phyloP scores from a whole-genome alignment of 35 echinoderm and acorn worm genomes.

The Apostichopus japonicus region DNA sequence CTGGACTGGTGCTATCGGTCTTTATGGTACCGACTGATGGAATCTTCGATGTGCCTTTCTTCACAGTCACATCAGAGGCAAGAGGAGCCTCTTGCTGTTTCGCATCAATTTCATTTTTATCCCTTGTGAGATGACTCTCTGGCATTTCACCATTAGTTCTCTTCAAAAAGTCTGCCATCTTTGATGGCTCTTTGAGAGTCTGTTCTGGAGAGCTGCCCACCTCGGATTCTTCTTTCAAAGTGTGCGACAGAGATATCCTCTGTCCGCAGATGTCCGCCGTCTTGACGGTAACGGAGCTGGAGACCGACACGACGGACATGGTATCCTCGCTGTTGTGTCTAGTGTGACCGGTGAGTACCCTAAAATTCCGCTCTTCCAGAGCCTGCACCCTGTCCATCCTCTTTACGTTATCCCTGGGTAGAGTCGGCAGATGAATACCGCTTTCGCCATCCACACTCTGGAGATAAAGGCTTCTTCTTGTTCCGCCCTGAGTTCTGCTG shows the following conservation, averaged over 20 bases:
- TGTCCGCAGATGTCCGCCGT: constrained; percentile 30
- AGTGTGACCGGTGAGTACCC: background rate
- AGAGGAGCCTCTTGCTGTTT: background rate
- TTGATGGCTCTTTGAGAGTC: background rate
- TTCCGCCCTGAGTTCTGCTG: background rate
- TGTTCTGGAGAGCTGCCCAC: constrained; percentile 8
- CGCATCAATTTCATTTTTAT: background rate
- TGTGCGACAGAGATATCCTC: constrained; percentile 53
- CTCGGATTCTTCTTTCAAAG: constrained; percentile 32
- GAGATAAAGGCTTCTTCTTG: constrained; percentile 11
- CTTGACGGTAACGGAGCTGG: constrained; percentile 22
- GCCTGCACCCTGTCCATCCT: constrained; percentile 7
- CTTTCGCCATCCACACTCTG: constrained; percentile 38
- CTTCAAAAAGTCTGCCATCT: background rate
- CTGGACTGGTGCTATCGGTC: too few species aligned
- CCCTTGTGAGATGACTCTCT: background rate
- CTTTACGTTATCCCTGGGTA: background rate
- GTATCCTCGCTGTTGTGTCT: constrained; percentile 48
- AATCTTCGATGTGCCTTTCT: background rate
- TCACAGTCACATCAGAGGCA: background rate
- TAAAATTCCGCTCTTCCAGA: constrained; percentile 4
- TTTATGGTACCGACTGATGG: too few species aligned
- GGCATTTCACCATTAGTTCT: background rate
- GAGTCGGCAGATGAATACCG: constrained; percentile 21
- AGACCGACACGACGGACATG: constrained; percentile 55